Evolutionary conservation across 2,113 vertebrate species (phyloP).

Genomic region (Beaufortia kweichowensis): DNA sequence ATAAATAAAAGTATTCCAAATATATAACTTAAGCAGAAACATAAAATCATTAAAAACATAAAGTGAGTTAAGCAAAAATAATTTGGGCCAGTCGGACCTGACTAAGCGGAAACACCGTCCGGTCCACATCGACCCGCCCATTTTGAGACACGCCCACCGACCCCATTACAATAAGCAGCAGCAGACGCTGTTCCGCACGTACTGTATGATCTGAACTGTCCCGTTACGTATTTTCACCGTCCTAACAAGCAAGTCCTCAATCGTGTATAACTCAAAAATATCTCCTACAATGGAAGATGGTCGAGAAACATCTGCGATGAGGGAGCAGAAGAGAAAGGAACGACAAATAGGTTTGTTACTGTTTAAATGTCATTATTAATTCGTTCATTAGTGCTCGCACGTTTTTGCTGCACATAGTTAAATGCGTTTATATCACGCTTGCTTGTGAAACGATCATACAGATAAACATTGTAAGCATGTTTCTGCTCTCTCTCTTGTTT

Average conservation of each 20-base stretch:
- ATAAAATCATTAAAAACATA: too few relatives aligned
- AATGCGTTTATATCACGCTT: not conserved
- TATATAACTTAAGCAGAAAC: too few relatives aligned
- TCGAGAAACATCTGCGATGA: constrained; percentile 48
- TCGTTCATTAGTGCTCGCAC: not conserved
- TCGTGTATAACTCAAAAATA: constrained; percentile 12
- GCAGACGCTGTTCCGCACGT: not conserved
- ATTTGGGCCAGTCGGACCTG: too few relatives aligned
- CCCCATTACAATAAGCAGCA: not conserved
- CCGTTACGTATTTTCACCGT: not conserved
- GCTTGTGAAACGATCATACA: not conserved
- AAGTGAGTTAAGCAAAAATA: too few relatives aligned
- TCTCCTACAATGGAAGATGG: constrained; percentile 39
- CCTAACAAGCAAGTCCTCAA: not conserved
- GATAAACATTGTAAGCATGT: not conserved
- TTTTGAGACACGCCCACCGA: not conserved
- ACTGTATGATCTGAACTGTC: not conserved
- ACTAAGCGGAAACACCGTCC: too few relatives aligned
- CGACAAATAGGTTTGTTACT: constrained; percentile 58
- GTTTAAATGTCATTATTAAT: not conserved
- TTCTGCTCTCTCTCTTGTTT: not conserved
- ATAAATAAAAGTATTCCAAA: too few relatives aligned
- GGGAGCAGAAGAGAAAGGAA: constrained; percentile 36
- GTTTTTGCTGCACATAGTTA: not conserved
- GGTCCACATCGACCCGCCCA: too few relatives aligned